Conservation (phyloP, 2,888 invertebrate genomes). For the Thereva nobilitata region DNA sequence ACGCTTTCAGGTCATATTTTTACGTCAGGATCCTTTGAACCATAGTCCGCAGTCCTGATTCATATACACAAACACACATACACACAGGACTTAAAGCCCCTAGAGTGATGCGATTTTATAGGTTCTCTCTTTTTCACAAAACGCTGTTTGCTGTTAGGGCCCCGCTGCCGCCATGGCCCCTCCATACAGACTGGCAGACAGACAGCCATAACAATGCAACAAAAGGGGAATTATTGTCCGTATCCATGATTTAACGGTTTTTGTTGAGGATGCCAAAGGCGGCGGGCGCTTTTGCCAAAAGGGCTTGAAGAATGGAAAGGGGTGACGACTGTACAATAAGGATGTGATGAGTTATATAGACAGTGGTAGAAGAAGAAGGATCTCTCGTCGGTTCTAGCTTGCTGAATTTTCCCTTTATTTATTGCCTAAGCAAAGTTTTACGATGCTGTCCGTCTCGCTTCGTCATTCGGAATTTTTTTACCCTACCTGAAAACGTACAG, state of each 20-base stretch:
- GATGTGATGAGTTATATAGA: not conserved
- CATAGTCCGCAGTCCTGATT: too few relatives aligned
- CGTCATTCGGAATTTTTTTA: too few relatives aligned
- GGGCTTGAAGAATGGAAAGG: too few relatives aligned
- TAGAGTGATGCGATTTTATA: too few relatives aligned
- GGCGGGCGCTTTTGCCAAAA: too few relatives aligned
- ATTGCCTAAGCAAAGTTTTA: constrained; percentile 21
- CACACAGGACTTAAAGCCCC: too few relatives aligned
- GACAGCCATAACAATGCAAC: not conserved
- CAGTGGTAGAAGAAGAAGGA: not conserved
- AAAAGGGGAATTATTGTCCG: not conserved
- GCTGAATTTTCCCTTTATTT: constrained; percentile 21
- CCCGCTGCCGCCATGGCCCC: too few relatives aligned
- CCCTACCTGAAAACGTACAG: not conserved
- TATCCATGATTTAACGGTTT: constrained; percentile 22
- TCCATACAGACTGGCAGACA: not conserved
- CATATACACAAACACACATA: too few relatives aligned
- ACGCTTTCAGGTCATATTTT: too few relatives aligned
- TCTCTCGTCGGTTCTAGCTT: not conserved
- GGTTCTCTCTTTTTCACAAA: too few relatives aligned
- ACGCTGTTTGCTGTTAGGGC: too few relatives aligned
- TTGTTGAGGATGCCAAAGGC: constrained; percentile 8
- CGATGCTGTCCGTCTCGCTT: not conserved
- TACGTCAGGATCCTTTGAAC: too few relatives aligned
- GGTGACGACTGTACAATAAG: not conserved